Percentiles rank a stretch among this genome's conserved stretches.
These are phyloP conservation scores for Heterochromis multidens DNA, from an alignment of 2,113 vertebrate genomes.

Conservation along the genomic window DNA sequence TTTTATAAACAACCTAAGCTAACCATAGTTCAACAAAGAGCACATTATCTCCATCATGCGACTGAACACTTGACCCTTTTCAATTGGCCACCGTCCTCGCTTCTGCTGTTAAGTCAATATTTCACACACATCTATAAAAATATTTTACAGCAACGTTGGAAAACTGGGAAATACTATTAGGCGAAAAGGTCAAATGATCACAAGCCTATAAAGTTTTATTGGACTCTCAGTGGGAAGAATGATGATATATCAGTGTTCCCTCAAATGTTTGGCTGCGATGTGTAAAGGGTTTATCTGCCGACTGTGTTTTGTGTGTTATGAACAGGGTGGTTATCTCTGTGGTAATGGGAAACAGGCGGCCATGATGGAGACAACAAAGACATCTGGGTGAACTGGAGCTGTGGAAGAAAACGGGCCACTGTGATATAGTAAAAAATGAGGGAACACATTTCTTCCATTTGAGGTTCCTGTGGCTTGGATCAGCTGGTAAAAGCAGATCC, in stretches of 20 bases:
- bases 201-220: slow-evolving; percentile 51
- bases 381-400: slow-evolving; percentile 20
- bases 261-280: slow-evolving; percentile 43
- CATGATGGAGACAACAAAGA: slow-evolving; percentile 52
- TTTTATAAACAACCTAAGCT: slow-evolving; percentile 8
- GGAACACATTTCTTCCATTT: slow-evolving; percentile 70
- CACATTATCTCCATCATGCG: slow-evolving; percentile 34
- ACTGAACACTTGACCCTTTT: slow-evolving; percentile 36
- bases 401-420: slow-evolving; percentile 49
- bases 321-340: slow-evolving; percentile 64
- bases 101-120: slow-evolving; percentile 32
- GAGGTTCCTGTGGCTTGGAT: slow-evolving; percentile 55
- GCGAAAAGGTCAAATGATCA: slow-evolving; percentile 59
- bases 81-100: slow-evolving; percentile 8
- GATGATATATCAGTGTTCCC: slow-evolving; percentile 38
- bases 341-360: slow-evolving; percentile 64
- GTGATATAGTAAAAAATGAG: slow-evolving; percentile 49
- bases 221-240: slow-evolving; percentile 54
- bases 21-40: slow-evolving; percentile 29
- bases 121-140: slow-evolving; percentile 46
- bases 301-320: slow-evolving; percentile 38
- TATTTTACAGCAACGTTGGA: slow-evolving; percentile 47
- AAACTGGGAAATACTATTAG: slow-evolving; percentile 56
- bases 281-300: slow-evolving; percentile 47
- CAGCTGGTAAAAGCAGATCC: slow-evolving; percentile 25